Conservation (phyloP, 2,797 vertebrate genomes). For the Acipenser oxyrinchus region DNA sequence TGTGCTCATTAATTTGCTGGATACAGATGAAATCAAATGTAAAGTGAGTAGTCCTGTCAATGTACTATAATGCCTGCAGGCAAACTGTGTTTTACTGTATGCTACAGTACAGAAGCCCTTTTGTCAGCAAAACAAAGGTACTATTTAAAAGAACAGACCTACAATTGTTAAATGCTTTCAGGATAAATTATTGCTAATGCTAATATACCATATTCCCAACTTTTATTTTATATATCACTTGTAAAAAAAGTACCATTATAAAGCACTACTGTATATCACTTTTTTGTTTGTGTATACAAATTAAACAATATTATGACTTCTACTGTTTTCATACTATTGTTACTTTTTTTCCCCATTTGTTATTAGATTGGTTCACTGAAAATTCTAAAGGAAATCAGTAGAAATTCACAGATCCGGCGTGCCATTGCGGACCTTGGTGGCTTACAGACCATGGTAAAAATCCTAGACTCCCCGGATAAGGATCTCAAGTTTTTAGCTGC, state of each 20-base stretch:
- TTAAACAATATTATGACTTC: slow-evolving; percentile 3
- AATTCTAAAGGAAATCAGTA: slow-evolving; percentile 86
- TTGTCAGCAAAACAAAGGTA: slow-evolving; percentile 8
- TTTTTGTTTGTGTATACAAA: not conserved
- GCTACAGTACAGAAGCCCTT: slow-evolving; percentile 29
- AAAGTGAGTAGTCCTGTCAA: slow-evolving; percentile 65
- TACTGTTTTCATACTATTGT: not conserved
- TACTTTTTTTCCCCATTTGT: slow-evolving; percentile 13
- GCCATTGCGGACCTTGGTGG: slow-evolving; percentile 77
- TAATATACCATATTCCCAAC: too few species aligned
- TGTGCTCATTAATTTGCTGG: slow-evolving; percentile 88
- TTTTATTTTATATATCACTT: too few species aligned
- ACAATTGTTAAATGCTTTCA: slow-evolving; percentile 26
- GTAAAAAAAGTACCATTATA: too few species aligned
- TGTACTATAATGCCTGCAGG: slow-evolving; percentile 31
- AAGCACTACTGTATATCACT: not conserved
- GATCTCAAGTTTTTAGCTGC: slow-evolving; percentile 81
- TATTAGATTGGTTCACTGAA: slow-evolving; percentile 85
- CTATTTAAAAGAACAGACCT: slow-evolving; percentile 34
- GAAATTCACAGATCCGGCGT: slow-evolving; percentile 73
- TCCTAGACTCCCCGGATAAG: slow-evolving; percentile 72
- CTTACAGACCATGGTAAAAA: slow-evolving; percentile 75
- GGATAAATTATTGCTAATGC: too few species aligned
- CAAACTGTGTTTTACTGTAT: slow-evolving; percentile 25
- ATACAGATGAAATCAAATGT: slow-evolving; percentile 83